Conservation (phyloP, 2,113 vertebrate genomes). For the Amblyornis subalaris region DNA sequence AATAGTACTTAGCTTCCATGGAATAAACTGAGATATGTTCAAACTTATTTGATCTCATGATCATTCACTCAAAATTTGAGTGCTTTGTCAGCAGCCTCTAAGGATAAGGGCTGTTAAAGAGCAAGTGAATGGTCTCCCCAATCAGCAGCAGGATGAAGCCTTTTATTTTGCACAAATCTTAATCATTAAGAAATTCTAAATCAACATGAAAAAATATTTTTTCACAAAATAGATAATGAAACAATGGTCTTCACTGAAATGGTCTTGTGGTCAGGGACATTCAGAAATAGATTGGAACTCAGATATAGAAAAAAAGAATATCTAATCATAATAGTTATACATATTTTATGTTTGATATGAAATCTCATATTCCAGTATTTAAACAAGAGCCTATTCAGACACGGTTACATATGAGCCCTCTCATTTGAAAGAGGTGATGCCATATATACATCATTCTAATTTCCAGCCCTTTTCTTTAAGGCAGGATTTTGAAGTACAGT, state of each 20-base stretch:
- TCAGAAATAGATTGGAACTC: not conserved
- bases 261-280: not conserved
- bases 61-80: not conserved
- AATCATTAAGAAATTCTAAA: not conserved
- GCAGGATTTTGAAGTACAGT: not conserved
- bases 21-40: not conserved
- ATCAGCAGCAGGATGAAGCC: not conserved
- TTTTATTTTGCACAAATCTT: not conserved
- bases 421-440: not conserved
- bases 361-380: not conserved
- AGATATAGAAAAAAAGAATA: not conserved
- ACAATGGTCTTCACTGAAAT: not conserved
- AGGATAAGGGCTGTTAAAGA: not conserved
- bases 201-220: not conserved
- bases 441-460: not conserved
- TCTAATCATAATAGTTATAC: not conserved
- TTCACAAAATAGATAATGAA: not conserved
- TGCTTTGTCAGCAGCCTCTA: not conserved
- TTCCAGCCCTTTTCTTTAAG: not conserved
- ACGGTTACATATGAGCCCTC: not conserved
- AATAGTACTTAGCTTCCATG: not conserved
- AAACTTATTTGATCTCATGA: not conserved
- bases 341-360: not conserved
- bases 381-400: not conserved
- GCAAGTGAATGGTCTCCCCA: not conserved